Base-by-base conservation (phyloP, 1,140 invertebrate species). In the Mamestra configurata region DNA sequence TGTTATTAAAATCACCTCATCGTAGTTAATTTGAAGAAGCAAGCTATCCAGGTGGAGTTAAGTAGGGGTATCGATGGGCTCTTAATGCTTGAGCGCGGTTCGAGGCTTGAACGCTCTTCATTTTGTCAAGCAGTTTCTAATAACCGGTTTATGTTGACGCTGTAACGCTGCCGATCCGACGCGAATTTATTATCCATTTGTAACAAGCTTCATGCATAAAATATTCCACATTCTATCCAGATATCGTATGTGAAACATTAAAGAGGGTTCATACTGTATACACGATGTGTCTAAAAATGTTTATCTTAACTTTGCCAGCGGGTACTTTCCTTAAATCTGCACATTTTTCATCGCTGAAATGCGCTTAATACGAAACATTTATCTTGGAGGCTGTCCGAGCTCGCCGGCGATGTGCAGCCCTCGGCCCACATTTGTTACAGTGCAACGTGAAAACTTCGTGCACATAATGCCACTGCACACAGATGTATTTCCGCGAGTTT, bases 51-150 rank as follows among this genome's bases (percentile, higher is more conserved):
- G 40, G 37, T 22, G 1, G 37, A 43, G 13, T 46, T 46, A 46
- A 70, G 20, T 46, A 35, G 40, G 15, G 22, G 22, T 35, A 15
- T 24, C 66, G 66, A 46, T 27, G 15, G 66, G 13, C 18, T 27
- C 22, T 46, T 40, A 18, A 68, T 15, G 13, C 40, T 49, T 22
- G 22, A 49, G 66, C 66, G 10, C 66, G 66, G 40, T 27, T 24
- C 20, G 20, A 70, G n/a, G 10, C 27, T 40, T 11, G 31, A 73
- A 51, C 51, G 37, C 53, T 73, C 71, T 53, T 57, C 49, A 57
- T 40, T 40, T 73, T 57, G 71, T 73, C 20, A 73, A 73, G 71
- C 22, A 73, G 57, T 57, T 59, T 73, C 71, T 73, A 73, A 73
- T 57, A 73, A 73, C 71, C 71, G 71, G 71, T 73, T 73, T 37